A percentile compares a stretch with the other conserved stretches of the same genome.
phyloP scores from a whole-genome alignment of 2,797 vertebrate genomes.

The Ctenosaura bakeri region DNA sequence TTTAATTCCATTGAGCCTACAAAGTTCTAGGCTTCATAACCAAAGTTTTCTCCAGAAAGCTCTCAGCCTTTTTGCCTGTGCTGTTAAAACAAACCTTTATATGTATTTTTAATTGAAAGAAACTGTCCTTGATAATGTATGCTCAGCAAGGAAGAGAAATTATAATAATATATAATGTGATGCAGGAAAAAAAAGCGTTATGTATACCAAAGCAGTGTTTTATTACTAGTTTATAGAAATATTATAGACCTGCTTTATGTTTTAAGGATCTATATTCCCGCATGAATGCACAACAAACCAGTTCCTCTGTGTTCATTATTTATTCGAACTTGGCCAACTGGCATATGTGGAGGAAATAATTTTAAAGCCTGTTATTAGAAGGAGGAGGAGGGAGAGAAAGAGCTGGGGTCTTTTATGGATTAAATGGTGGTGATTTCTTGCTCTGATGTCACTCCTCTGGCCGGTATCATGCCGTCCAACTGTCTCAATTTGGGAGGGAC shows the following conservation, averaged over 20 bases:
- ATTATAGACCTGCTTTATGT: background rate
- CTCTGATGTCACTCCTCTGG: background rate
- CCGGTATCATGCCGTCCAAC: background rate
- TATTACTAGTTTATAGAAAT: background rate
- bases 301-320: slow-evolving; percentile 35
- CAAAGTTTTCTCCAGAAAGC: background rate
- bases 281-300: slow-evolving; percentile 1
- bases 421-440: background rate
- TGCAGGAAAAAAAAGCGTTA: background rate
- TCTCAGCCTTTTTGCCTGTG: background rate
- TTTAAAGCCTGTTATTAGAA: background rate
- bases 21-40: background rate
- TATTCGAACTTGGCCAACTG: background rate
- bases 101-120: background rate
- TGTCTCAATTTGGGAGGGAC: too few species aligned
- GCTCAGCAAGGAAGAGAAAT: background rate
- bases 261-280: slow-evolving; percentile 16
- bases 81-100: background rate
- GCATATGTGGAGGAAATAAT: slow-evolving; percentile 1
- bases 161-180: background rate
- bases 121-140: background rate
- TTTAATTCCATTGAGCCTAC: too few species aligned
- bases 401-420: background rate
- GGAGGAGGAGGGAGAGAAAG: background rate
- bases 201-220: background rate